Base-by-base conservation (phyloP, 2,888 invertebrate genomes). In the Troides aeacus region DNA sequence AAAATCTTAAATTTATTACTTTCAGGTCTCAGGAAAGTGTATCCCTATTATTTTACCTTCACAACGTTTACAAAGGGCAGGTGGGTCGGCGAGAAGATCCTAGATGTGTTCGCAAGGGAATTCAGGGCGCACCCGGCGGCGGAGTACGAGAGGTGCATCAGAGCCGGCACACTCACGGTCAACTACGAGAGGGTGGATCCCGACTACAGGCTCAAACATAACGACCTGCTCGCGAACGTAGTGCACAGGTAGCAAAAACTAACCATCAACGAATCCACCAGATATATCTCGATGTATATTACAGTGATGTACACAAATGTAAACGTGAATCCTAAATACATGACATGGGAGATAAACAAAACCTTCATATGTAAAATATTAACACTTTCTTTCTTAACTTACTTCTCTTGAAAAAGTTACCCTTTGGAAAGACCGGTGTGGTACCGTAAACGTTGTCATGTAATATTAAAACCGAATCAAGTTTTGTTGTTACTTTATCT, bases 21-120 rank as follows among this genome's bases (percentile, higher is more conserved):
- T 65, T 59, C 60, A 68, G 63, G 66, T 60, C 68, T 57, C 64
- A 42, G 62, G 46, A 99, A 99, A 93, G 99, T 99, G 2, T 98
- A 98, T 87, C 99, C 99, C 0, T 99, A 99, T 93, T 97, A 97
- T 91, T 99, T 98, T 93, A 98, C 97, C 72, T 99, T 98, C 92
- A 97, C 97, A 73, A 98, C 98, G 57, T 98, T 97, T 92, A 98
- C 98, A 72, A 99, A 99, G 92, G 98, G 98, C 12, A 94, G 99
- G 79, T 99, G 99, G 99, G 97, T 98, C 4, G 98, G 98, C 5
- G 97, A 97, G 87, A 96, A 96, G 84, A 96, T 99, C 76, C 93
- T 97, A 75, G 98, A 99, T 81, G 97, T 99, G 30, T 98, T 98
- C 89, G 96, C 97, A 12, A 93, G 97, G 69, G 99, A 99, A 90